Base-by-base conservation (phyloP, 2,113 vertebrate species). In the Brachirus orientalis region DNA sequence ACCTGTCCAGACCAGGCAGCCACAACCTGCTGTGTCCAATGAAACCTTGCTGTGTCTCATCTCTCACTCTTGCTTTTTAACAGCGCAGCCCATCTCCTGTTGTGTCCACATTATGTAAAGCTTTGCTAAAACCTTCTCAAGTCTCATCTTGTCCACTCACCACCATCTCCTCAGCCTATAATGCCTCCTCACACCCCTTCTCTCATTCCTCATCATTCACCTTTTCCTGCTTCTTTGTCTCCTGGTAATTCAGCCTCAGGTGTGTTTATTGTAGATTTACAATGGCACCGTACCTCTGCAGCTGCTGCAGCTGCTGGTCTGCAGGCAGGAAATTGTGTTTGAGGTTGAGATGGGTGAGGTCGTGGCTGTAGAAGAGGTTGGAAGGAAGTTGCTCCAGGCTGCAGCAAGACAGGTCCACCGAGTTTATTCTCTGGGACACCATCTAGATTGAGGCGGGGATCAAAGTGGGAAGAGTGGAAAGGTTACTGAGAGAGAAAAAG, bases 311-410 rank as follows among this genome's bases (percentile, higher is more conserved):
- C 0, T 94, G 92, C 79, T 93, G 90, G 75, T 92, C 94, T 53
- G 93, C 79, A 1, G 94, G 92, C 80, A 99, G 91, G 83, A 98
- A 97, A 91, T 99, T 99, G 81, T 98, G 97, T 88, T 99, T 99
- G 79, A 99, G 94, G 87, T 99, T 99, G 86, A 99, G 97, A 89
- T 99, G 98, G 73, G 98, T 99, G 81, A 99, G 95, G 89, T 99
- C 98, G 82, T 98, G 97, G 92, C 98, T 99, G 83, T 97, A 99
- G 90, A 98, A 98, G 66, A 99, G 94, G 79, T 98, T 98, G 72
- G 94, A 93, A 69, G 98, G 98, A 63, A 99, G 94, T 54, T 96
- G 94, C 71, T 99, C 98, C 89, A 99, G 85, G 88, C 95, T 98
- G 90, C 98, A 99, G 85, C 96, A 97, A 0, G 98, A 99, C 82